Percentiles rank a stretch among this genome's conserved stretches.
These are phyloP conservation scores for Borostomias antarcticus DNA, from an alignment of 2,797 vertebrate genomes.

Conservation along the genomic window DNA sequence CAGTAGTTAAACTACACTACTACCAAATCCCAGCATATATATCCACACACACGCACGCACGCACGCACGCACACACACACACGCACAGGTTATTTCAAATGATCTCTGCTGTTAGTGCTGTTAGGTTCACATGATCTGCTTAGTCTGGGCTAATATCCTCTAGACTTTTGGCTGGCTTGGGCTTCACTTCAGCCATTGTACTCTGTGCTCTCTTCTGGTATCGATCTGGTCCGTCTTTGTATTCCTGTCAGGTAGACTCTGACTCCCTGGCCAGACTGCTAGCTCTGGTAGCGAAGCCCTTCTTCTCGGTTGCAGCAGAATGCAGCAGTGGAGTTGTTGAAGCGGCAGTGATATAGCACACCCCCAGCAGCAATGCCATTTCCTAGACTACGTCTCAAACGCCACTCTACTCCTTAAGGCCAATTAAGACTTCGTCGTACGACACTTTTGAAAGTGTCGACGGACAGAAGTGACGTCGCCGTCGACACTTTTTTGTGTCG, in stretches of 20 bases:
- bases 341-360: neutral
- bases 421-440: too few species aligned
- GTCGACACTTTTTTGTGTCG: too few species aligned
- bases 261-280: neutral
- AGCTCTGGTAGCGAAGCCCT: constrained; percentile 1
- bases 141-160: neutral
- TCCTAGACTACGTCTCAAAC: constrained; percentile 4
- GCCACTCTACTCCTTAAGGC: neutral
- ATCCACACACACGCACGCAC: neutral
- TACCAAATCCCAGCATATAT: neutral
- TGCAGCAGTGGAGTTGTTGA: neutral
- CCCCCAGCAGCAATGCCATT: neutral
- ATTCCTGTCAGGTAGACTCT: neutral
- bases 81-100: neutral
- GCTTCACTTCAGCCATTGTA: too few species aligned
- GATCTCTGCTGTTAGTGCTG: neutral
- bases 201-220: neutral
- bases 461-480: too few species aligned
- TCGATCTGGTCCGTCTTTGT: neutral
- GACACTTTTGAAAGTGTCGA: too few species aligned
- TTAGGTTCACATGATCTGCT: neutral
- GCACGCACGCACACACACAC: neutral
- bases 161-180: neutral
- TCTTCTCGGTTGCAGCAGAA: constrained; percentile 2
- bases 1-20: neutral